These are phyloP conservation scores for Oedothorax gibbosus DNA, from an alignment of 1,140 invertebrate species.

Conservation along the genomic window DNA sequence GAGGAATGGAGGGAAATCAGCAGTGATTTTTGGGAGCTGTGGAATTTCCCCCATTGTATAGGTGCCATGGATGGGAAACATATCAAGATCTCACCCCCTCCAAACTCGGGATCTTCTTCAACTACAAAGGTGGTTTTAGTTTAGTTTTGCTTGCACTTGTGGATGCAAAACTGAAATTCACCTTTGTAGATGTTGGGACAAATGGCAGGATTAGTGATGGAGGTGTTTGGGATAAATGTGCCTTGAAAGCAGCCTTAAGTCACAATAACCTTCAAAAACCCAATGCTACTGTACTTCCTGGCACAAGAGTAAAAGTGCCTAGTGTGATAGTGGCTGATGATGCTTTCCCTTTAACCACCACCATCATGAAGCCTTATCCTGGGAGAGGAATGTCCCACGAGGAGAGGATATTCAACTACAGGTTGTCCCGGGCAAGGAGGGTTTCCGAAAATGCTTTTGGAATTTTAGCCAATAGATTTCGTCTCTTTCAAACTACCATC, in stretches of 20 bases:
- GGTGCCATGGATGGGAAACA: neutral
- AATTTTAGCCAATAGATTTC: neutral
- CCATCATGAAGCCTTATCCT: neutral
- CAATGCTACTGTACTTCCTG: neutral
- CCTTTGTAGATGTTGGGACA: too few species aligned
- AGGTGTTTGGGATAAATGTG: neutral
- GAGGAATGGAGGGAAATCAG: neutral
- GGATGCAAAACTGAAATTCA: conserved; percentile 67
- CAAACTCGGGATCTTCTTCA: conserved; percentile 68
- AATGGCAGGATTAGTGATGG: too few species aligned
- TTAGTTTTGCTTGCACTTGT: conserved; percentile 71
- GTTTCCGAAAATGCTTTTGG: conserved; percentile 18
- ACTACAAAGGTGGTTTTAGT: conserved; percentile 71
- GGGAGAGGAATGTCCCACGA: conserved; percentile 55
- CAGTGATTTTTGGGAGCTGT: neutral
- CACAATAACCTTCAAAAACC: too few species aligned
- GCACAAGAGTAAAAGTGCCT: too few species aligned
- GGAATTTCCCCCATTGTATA: neutral
- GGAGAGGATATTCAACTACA: too few species aligned
- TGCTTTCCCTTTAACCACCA: too few species aligned
- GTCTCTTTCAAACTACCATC: neutral
- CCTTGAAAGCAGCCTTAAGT: conserved; percentile 15
- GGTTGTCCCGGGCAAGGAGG: conserved; percentile 67
- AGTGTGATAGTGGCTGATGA: too few species aligned
- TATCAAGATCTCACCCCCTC: neutral